phyloP scores from a whole-genome alignment of 1,140 invertebrate genomes.

The Scylla paramamosain region DNA sequence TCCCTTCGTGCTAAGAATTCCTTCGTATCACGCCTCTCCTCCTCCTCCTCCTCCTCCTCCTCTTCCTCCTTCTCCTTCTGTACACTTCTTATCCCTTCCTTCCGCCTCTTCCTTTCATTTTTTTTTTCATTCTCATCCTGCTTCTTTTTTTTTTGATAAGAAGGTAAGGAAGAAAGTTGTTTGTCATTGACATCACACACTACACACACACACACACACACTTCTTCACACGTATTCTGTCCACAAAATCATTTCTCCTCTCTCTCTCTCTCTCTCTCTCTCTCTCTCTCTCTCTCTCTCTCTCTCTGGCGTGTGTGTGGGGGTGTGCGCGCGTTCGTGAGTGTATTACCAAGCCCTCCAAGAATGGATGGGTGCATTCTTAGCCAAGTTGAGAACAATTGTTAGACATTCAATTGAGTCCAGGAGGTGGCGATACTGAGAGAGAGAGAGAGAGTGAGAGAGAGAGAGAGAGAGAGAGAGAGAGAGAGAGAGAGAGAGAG shows the following conservation, averaged over 20 bases:
- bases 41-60: not conserved
- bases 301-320: not conserved
- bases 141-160: not conserved
- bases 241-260: not conserved
- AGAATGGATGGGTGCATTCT: not conserved
- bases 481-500: too few species aligned
- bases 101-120: not conserved
- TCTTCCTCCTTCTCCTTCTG: not conserved
- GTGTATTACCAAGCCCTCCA: not conserved
- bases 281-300: conserved; percentile 10
- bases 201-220: too few species aligned
- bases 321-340: not conserved
- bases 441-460: too few species aligned
- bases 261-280: not conserved
- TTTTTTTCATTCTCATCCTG: not conserved
- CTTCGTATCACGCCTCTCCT: not conserved
- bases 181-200: too few species aligned
- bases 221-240: not conserved
- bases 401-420: not conserved
- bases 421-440: not conserved
- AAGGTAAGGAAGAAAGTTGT: too few species aligned
- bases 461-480: too few species aligned
- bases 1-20: not conserved
- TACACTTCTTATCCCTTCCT: not conserved
- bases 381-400: not conserved